Percentiles rank a stretch among this genome's conserved stretches.
These are phyloP conservation scores for Vulpes ferrilata DNA, from an alignment of 2,113 vertebrate species.

Conservation along the genomic window DNA sequence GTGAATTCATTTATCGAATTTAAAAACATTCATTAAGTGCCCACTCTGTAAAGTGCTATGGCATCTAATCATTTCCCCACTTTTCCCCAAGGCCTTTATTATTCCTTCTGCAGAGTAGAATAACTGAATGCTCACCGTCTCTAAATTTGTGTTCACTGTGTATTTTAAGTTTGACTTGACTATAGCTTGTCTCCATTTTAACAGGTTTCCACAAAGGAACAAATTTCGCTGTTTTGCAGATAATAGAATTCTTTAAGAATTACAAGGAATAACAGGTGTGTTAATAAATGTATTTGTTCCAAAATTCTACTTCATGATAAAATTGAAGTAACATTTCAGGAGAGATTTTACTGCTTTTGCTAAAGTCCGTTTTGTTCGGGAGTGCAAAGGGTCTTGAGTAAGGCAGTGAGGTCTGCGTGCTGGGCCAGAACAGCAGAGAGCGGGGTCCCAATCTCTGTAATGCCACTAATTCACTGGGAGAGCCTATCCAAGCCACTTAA, in stretches of 20 bases:
- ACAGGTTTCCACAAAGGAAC: neutral
- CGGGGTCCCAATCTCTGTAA: neutral
- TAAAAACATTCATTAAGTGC: conserved; percentile 10
- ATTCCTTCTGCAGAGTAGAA: neutral
- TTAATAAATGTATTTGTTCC: neutral
- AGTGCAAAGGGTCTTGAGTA: neutral
- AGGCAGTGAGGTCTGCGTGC: neutral
- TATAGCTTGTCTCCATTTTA: conserved; percentile 29
- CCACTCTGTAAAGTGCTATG: neutral
- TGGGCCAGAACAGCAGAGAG: neutral
- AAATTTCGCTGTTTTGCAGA: neutral
- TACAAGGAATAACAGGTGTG: neutral
- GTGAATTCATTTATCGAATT: neutral
- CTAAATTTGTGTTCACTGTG: neutral
- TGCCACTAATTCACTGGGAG: neutral
- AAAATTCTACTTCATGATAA: conserved; percentile 25
- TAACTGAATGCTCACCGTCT: neutral
- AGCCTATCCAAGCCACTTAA: neutral
- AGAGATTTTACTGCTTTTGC: neutral
- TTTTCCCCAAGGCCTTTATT: neutral
- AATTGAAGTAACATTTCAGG: neutral
- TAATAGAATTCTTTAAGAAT: neutral
- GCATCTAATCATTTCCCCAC: neutral
- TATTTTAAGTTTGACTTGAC: conserved; percentile 16
- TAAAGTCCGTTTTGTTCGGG: neutral